Evolutionary conservation across 2,113 vertebrate genomes (phyloP), one percentile per base, ranked within the genome.

Genomic region (Corvus hawaiiensis): DNA sequence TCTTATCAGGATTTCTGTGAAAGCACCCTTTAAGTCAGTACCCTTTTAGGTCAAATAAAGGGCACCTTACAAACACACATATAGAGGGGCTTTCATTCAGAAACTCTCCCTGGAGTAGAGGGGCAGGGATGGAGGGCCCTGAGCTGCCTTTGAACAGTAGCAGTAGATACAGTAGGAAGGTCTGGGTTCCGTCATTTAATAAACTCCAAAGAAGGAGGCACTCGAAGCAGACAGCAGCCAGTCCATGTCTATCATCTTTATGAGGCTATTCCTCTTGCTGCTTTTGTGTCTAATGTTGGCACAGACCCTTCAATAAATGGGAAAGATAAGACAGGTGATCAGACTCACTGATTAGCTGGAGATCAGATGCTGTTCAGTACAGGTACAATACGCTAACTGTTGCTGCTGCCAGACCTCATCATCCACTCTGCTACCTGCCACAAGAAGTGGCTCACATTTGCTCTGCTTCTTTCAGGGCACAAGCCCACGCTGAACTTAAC

Each of bases 1-100:
- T 93, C 96, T 96, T 93, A 97, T 96, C 96, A 90, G 37, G 59
- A 77, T 48, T 92, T 59, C 87, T 94, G 59, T 95, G 94, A 97
- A 95, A 96, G 94, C 72, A 88, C 87, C 56, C 90, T 96, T 96
- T 86, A 96, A 96, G 82, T 61, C 88, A 90, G 67, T 67, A 90
- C 52, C 37, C 37, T 81, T 63, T 52, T 15, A 92, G 93, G 94
- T 97, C 92, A 96, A 90, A 92, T 81, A 90, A 77, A 96, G 90
- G 94, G 28, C 90, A 96, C 85, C 85, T 90, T 81, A 94, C 89
- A 96, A 91, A 90, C 67, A 85, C 11, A 48, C 67, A 90, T 62
- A 97, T 69, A 96, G 91, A 95, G 51, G n/a, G 68, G 85, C 92
- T 96, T 95, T 97, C 72, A 95, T 95, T 90, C 72, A 86, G 84